Percentiles rank a stretch among this genome's conserved stretches.
Evolutionary conservation across 2,797 vertebrate genomes (phyloP).

Genomic region (Siniperca obscura): DNA sequence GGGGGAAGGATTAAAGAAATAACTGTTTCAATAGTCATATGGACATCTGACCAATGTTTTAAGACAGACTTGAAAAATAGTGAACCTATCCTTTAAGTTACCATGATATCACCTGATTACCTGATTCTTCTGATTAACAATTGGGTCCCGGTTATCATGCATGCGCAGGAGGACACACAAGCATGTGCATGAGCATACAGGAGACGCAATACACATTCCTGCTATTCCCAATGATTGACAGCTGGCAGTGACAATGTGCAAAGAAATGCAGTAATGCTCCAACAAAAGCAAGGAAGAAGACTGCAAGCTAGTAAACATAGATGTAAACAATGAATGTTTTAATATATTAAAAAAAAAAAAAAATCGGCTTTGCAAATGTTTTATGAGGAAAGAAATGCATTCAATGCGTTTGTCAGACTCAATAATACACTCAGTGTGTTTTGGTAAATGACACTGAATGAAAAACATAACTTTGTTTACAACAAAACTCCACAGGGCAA

Average conservation of each 20-base stretch:
- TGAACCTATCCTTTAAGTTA: neutral
- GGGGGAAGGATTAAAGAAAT: neutral
- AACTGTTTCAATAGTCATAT: no score
- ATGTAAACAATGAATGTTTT: neutral
- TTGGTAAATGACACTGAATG: neutral
- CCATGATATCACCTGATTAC: neutral
- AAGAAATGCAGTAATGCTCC: neutral
- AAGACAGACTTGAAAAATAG: neutral
- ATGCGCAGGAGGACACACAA: neutral
- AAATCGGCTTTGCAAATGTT: neutral
- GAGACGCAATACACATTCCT: neutral
- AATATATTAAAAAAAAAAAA: neutral
- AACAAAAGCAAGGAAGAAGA: no score
- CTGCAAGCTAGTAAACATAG: neutral
- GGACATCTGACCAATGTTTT: neutral
- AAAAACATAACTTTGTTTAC: slow-evolving; percentile 1
- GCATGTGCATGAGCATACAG: neutral
- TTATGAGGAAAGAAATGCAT: neutral
- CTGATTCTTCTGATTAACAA: neutral
- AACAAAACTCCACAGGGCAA: neutral
- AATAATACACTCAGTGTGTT: neutral
- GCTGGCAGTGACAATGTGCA: neutral
- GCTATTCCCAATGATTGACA: neutral
- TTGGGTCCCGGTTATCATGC: neutral
- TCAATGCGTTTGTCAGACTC: neutral